Evolutionary conservation across 2,113 vertebrate genomes (phyloP), one percentile per base, ranked within the genome.

Genomic region (Puntigrus tetrazona): DNA sequence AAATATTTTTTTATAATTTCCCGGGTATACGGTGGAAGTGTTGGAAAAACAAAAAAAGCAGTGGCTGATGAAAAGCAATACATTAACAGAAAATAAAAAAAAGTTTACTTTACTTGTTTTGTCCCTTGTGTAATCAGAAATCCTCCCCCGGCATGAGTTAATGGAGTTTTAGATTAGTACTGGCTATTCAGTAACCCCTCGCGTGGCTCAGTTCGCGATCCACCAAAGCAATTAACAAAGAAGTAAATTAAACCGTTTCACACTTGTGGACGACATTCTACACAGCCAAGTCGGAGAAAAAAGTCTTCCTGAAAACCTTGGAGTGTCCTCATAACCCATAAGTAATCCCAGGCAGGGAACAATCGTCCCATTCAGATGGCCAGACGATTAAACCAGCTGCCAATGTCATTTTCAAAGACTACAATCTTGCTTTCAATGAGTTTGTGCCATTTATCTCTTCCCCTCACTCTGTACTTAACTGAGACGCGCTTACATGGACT

Each of bases 341-440:
- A 89, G 74, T 77, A 67, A 90, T 87, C 85, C 47, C 55, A 79
- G 34, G 61, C 79, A 29, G 85, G 74, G 55, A 88, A 91, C 83
- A 45, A 92, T 91, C 88, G 87, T 91, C 86, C 89, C 70, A 84
- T 90, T 88, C 89, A 87, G 87, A 85, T 88, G 88, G 89, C 86
- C 90, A 89, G 85, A 87, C 89, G 91, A 93, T 87, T 90, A 84
- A 88, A 88, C 91, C 92, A 92, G 91, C 90, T 93, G 90, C 89
- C 87, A 85, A 87, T 87, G 86, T 80, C 78, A 69, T 73, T 89
- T 90, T 89, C 88, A 75, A 90, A 90, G 88, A 88, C 25, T 27
- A n/a, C 38, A 55, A 34, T 57, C 29, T 77, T 38, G 10, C 5
- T 65, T 82, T 81, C 57, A 61, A 55, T 11, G 9, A 41, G 61